These are phyloP conservation scores for Sinonovacula constricta DNA, from an alignment of 1,140 invertebrate species.

Conservation along the genomic window DNA sequence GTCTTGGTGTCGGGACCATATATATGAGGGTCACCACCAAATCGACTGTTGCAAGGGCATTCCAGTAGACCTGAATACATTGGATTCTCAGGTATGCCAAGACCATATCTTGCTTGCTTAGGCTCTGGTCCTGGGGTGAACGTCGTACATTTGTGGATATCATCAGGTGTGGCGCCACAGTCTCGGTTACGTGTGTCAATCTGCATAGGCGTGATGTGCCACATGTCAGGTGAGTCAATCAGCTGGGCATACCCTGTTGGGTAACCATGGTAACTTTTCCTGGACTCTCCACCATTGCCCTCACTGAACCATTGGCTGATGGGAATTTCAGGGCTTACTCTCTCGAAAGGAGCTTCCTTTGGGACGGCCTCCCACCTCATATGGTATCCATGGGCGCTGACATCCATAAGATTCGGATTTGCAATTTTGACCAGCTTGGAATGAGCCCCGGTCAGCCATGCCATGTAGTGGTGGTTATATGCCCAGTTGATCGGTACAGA, in stretches of 20 bases:
- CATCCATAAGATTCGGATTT: conserved; percentile 53
- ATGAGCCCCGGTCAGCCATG: conserved; percentile 54
- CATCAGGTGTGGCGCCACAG: conserved; percentile 48
- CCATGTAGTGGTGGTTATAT: conserved; percentile 59
- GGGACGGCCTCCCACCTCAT: conserved; percentile 53
- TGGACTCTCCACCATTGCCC: conserved; percentile 54
- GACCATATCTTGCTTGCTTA: conserved; percentile 48
- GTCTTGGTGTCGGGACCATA: conserved; percentile 45
- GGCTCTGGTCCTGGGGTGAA: conserved; percentile 48
- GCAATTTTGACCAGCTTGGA: conserved; percentile 44
- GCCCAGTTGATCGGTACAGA: conserved; percentile 58
- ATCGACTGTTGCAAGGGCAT: conserved; percentile 54
- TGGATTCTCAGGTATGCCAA: conserved; percentile 45
- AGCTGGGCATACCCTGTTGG: conserved; percentile 52
- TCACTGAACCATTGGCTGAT: conserved; percentile 55
- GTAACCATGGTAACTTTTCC: conserved; percentile 56
- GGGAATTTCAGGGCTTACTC: conserved; percentile 37
- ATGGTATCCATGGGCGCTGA: conserved; percentile 50
- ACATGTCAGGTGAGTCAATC: conserved; percentile 51
- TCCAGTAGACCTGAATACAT: conserved; percentile 52
- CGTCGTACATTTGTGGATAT: conserved; percentile 50
- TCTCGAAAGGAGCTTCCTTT: conserved; percentile 9
- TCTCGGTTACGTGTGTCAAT: conserved; percentile 55
- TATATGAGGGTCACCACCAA: conserved; percentile 48
- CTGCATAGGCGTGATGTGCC: conserved; percentile 58